phyloP scores from a whole-genome alignment of 2,888 invertebrate genomes.

The Luperina nickerlii region DNA sequence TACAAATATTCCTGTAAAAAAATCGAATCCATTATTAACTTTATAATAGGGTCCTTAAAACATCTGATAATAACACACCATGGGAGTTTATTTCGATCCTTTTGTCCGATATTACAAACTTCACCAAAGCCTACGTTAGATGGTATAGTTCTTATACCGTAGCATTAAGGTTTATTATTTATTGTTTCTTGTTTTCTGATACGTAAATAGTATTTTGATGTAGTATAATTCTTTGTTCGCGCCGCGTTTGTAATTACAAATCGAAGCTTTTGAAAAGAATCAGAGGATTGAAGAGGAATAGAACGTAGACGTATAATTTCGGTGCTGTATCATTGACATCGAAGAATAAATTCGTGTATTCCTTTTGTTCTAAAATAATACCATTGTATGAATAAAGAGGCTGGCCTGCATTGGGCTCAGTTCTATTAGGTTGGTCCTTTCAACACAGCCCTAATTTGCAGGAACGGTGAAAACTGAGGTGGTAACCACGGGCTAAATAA shows the following conservation, averaged over 20 bases:
- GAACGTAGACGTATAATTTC: conserved; percentile 68
- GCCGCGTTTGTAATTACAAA: conserved; percentile 73
- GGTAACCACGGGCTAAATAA: not conserved
- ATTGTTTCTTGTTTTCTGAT: conserved; percentile 17
- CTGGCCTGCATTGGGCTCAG: not conserved
- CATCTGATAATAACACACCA: conserved; percentile 73
- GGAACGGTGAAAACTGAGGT: not conserved
- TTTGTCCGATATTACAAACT: conserved; percentile 59
- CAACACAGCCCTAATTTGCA: not conserved
- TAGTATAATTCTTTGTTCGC: conserved; percentile 70
- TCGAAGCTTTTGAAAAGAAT: conserved; percentile 70
- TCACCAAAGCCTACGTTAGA: not conserved
- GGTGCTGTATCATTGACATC: conserved; percentile 50
- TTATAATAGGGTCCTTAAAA: conserved; percentile 71
- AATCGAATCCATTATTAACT: conserved; percentile 72
- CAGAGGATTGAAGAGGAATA: conserved; percentile 66
- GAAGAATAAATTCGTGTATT: conserved; percentile 41
- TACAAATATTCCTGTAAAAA: conserved; percentile 54
- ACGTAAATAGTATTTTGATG: conserved; percentile 30
- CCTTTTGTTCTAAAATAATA: conserved; percentile 33
- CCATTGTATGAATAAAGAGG: not conserved
- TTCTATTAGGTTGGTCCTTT: not conserved
- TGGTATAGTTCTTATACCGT: conserved; percentile 17
- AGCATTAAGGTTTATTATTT: conserved; percentile 37
- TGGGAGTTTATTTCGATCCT: conserved; percentile 67